Evolutionary conservation across 2,113 vertebrate species (phyloP).

Genomic region (Entomyzon cyanotis): DNA sequence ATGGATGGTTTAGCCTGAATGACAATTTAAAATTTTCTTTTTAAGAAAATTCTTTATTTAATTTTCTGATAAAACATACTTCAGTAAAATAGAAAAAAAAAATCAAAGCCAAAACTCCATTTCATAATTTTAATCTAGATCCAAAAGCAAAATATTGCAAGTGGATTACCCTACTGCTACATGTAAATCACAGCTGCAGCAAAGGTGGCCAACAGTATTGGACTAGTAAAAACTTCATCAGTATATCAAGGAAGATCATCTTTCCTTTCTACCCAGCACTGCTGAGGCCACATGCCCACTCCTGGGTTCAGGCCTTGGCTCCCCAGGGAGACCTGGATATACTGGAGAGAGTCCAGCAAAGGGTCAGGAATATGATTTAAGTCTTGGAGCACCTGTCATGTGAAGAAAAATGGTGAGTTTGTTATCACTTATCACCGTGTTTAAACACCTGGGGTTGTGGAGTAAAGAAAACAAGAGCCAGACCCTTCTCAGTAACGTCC

Average conservation of each 20-base stretch:
- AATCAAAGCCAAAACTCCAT: not conserved
- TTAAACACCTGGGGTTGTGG: not conserved
- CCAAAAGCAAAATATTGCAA: not conserved
- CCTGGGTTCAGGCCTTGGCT: not conserved
- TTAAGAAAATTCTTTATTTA: not conserved
- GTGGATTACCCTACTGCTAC: not conserved
- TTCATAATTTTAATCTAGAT: not conserved
- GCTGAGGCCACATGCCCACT: not conserved
- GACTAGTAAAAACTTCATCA: not conserved
- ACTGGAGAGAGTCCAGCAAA: rapidly evolving
- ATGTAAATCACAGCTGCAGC: not conserved
- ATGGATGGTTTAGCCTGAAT: not conserved
- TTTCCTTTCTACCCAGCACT: not conserved
- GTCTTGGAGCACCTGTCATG: not conserved
- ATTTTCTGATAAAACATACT: not conserved
- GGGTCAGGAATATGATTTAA: not conserved
- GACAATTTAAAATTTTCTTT: not conserved
- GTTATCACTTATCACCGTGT: no score
- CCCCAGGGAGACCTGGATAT: not conserved
- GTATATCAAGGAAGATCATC: not conserved
- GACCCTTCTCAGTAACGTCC: not conserved
- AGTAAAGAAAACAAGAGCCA: not conserved
- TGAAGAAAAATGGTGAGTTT: not conserved
- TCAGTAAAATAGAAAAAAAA: not conserved
- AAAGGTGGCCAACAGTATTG: not conserved